These are phyloP conservation scores for Herpetotheres cachinnans DNA, from an alignment of 2,113 vertebrate species.

Conservation along the genomic window DNA sequence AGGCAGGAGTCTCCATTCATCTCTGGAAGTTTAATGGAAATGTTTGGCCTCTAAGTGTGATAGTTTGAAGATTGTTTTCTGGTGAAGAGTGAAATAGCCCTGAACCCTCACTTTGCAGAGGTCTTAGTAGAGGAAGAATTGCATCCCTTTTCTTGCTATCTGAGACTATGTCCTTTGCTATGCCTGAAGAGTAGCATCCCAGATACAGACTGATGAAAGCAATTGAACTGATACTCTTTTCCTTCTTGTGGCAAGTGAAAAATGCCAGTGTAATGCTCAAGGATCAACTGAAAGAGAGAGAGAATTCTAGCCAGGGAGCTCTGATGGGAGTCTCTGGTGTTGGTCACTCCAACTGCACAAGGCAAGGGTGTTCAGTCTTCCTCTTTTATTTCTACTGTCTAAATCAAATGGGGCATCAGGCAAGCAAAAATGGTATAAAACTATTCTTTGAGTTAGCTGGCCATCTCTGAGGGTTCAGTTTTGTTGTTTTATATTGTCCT, in stretches of 20 bases:
- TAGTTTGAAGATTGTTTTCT: neutral
- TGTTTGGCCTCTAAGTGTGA: neutral
- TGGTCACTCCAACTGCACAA: neutral
- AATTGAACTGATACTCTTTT: neutral
- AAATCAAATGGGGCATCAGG: neutral
- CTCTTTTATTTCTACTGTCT: neutral
- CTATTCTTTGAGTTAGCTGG: neutral
- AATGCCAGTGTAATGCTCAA: neutral
- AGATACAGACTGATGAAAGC: neutral
- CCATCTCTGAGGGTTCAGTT: neutral
- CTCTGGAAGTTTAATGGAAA: neutral
- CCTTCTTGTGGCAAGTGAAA: neutral
- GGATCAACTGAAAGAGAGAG: neutral
- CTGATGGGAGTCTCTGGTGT: neutral
- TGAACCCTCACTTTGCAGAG: neutral
- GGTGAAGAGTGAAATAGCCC: neutral
- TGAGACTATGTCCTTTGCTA: neutral
- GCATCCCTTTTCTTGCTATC: neutral
- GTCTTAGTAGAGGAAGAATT: neutral
- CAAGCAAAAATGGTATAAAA: neutral
- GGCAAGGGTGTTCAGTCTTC: neutral
- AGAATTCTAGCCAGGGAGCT: neutral
- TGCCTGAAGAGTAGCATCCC: neutral
- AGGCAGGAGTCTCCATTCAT: neutral
- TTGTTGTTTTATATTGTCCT: neutral